Percentiles rank a stretch among this genome's conserved stretches.
These are phyloP conservation scores for Eupithecia abbreviata DNA, from an alignment of 2,888 invertebrate species.

Conservation along the genomic window DNA sequence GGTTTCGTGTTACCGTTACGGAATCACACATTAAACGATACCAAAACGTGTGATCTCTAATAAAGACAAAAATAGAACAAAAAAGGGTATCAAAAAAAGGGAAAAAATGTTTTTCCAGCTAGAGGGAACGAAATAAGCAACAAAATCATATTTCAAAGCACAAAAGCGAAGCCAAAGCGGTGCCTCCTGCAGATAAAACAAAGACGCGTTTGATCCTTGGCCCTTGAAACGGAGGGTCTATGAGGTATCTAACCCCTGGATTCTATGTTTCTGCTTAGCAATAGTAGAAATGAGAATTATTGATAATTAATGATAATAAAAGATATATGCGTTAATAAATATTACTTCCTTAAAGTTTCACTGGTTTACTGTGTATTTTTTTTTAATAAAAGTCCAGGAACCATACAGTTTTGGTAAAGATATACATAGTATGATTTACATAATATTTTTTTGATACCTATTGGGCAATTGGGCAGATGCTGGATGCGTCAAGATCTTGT, in stretches of 20 bases:
- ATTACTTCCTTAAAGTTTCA: too few relatives aligned
- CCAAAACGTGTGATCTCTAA: conserved; percentile 6
- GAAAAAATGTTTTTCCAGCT: conserved; percentile 18
- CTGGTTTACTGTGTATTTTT: too few relatives aligned
- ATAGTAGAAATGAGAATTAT: too few relatives aligned
- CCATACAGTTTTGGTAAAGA: too few relatives aligned
- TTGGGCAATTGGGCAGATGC: too few relatives aligned
- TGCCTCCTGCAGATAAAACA: conserved; percentile 45
- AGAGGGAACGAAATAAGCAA: conserved; percentile 34
- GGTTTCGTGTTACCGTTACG: not conserved
- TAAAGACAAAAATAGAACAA: conserved; percentile 25
- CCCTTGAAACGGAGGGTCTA: conserved; percentile 50
- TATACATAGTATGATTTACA: too few relatives aligned
- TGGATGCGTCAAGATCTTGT: too few relatives aligned
- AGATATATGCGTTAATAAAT: too few relatives aligned
- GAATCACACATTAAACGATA: not conserved
- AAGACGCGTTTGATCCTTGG: conserved; percentile 47
- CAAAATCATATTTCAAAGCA: conserved; percentile 39
- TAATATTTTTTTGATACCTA: too few relatives aligned
- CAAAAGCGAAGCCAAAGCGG: conserved; percentile 39
- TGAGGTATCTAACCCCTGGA: conserved; percentile 19
- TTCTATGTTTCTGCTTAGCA: not conserved
- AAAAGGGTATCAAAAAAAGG: conserved; percentile 22
- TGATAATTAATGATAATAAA: too few relatives aligned
- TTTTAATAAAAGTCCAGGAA: too few relatives aligned